Evolutionary conservation across 2,113 vertebrate genomes (phyloP), one percentile per base, ranked within the genome.

Genomic region (Podarcis raffonei): DNA sequence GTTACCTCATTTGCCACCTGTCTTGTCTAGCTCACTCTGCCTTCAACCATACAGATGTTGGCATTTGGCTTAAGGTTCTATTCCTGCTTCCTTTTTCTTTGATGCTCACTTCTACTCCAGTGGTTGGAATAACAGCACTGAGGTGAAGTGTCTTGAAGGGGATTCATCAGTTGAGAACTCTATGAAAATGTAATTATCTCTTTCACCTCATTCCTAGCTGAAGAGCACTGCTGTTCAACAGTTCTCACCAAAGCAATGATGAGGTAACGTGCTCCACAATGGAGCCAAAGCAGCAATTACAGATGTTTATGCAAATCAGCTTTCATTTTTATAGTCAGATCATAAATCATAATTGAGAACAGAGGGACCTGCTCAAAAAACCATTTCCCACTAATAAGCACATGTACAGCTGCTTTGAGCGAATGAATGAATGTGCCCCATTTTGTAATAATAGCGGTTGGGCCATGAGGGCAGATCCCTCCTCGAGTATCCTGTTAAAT

Each of bases 291-390:
- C 81, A 78, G 87, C 87, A 83, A 88, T 88, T 88, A 83, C 72
- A 88, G 72, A 83, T 83, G 81, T 88, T 78, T 83, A 88, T 88
- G 87, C 62, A 83, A 88, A 88, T 88, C 22, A 77, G 87, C 30
- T 69, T 78, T 83, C 71, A 35, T 27, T 83, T 83, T 88, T 83
- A 88, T 66, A 66, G 71, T 66, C 87, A 76, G 80, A 75, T 88
- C 69, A 83, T 88, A 83, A 88, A 88, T 88, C 81, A 83, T 83
- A 77, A 88, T 77, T 77, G 87, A 83, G 81, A 88, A 88, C 81
- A 83, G 81, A 88, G 81, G 59, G 87, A 88, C 72, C 25, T 53
- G 72, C 72, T 88, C 72, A 68, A 66, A 71, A 15, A 83, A 66
- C 27, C 39, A 65, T 68, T 83, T 88, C 7, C 57, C 30, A 37